phyloP scores from a whole-genome alignment of 92 coral and sea anemone species.

The Epizoanthus rinbou region DNA sequence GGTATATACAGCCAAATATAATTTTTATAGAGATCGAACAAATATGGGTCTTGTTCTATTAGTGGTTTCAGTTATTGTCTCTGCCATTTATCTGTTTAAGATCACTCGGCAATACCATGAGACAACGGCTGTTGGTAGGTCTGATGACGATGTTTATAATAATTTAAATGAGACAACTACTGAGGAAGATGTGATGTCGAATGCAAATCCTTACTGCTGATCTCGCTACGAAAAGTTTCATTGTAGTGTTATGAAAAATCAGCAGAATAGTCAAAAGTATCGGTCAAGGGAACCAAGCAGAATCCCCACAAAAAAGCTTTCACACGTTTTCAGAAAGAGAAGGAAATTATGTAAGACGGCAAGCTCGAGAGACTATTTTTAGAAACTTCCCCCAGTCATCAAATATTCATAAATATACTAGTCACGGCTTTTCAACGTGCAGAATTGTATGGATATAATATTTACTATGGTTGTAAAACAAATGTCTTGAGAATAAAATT shows the following conservation, averaged over 20 bases:
- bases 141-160: not conserved
- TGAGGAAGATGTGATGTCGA: not conserved
- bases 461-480: too few relatives aligned
- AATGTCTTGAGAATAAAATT: too few relatives aligned
- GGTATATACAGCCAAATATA: not conserved
- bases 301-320: not conserved
- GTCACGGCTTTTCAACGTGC: too few relatives aligned
- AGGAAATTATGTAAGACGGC: too few relatives aligned
- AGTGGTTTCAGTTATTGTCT: not conserved
- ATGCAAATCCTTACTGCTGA: not conserved
- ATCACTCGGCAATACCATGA: not conserved
- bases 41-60: not conserved
- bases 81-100: not conserved
- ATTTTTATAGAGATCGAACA: not conserved
- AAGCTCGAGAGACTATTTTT: too few relatives aligned
- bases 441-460: too few relatives aligned
- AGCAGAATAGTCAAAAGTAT: too few relatives aligned
- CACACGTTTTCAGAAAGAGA: not conserved
- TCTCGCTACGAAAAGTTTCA: slow-evolving; percentile 4
- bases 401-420: too few relatives aligned
- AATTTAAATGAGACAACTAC: not conserved
- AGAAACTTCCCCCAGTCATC: too few relatives aligned
- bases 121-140: not conserved
- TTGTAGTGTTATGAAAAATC: not conserved
- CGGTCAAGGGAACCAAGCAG: too few relatives aligned